Conservation (phyloP, 2,888 invertebrate genomes). For the Mimas tiliae region DNA sequence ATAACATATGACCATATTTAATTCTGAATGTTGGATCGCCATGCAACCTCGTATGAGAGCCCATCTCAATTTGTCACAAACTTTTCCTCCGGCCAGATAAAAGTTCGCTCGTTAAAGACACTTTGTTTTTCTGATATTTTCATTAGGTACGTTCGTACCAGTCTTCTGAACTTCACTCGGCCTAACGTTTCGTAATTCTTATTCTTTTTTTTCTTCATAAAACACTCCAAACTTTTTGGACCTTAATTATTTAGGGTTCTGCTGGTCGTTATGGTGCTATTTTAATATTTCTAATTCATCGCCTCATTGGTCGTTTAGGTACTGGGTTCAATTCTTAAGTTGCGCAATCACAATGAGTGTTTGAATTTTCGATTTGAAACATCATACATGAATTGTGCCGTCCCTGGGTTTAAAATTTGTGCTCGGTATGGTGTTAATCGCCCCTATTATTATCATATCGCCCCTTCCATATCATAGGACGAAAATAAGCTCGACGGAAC, state of each 20-base stretch:
- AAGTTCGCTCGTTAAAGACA: slow-evolving; percentile 59
- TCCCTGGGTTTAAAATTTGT: too few relatives aligned
- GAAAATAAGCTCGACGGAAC: too few relatives aligned
- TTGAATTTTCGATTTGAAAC: too few relatives aligned
- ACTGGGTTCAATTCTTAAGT: too few relatives aligned
- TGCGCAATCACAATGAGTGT: too few relatives aligned
- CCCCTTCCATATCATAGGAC: too few relatives aligned
- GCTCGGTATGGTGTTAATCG: too few relatives aligned
- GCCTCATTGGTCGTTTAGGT: not conserved
- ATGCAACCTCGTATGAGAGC: slow-evolving; percentile 36
- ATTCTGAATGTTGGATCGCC: too few relatives aligned
- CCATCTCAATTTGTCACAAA: slow-evolving; percentile 72
- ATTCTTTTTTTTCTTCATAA: slow-evolving; percentile 23
- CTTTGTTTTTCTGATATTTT: slow-evolving; percentile 51
- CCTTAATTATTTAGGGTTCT: slow-evolving; percentile 26
- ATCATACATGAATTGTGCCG: too few relatives aligned
- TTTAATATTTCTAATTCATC: not conserved
- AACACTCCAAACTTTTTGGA: slow-evolving; percentile 25
- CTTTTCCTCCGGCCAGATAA: slow-evolving; percentile 56
- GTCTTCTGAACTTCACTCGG: slow-evolving; percentile 20
- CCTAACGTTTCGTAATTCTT: slow-evolving; percentile 17
- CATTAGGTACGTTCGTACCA: slow-evolving; percentile 26
- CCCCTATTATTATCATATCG: too few relatives aligned
- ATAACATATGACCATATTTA: too few relatives aligned
- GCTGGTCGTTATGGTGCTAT: not conserved